Evolutionary conservation across 2,888 invertebrate genomes (phyloP), one percentile per base, ranked within the genome.

Genomic region (Apoda limacodes): DNA sequence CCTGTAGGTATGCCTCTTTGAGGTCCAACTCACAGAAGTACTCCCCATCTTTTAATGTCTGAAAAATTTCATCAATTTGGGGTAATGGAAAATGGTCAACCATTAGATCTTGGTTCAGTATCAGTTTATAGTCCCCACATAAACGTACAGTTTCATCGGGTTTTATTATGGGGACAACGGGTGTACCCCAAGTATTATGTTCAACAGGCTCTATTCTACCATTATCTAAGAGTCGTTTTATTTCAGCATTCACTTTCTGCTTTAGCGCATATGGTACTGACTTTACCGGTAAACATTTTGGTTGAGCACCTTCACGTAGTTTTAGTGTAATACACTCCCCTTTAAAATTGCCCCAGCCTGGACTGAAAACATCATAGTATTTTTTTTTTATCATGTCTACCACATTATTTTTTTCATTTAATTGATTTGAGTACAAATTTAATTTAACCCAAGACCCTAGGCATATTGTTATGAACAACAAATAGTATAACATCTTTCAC

Each of bases 61-160:
- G 11, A n/a, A 40, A 30, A 12, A 37, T 37, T 1, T 31, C 25
- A 9, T 35, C 29, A 12, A 22, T 17, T n/a, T 26, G 24, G 1
- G 31, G 35, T 1, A 35, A 12, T 7, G 32, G 32, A 13, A 17
- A 36, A 9, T 30, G 32, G 24, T 37, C 37, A 6, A 29, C 6
- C n/a, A 31, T 28, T n/a, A 44, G 21, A 14, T 32, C 3, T 2
- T 28, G 36, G 10, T 48, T 48, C 1, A 46, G 1, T 1, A 43
- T 45, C 5, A 40, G 3, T 26, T 40, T 41, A 11, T 43, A 48
- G 19, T 48, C 45, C 1, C 46, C 46, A 36, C 48, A 45, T 5
- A 48, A 10, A n/a, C 42, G 17, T 6, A 48, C 42, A n/a, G 46
- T 32, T 1, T 44, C 43, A 34, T 44, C 40, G 5, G 35, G 22